These are phyloP conservation scores for Trichogramma dendrolimi DNA, from an alignment of 2,888 invertebrate species.

Conservation along the genomic window DNA sequence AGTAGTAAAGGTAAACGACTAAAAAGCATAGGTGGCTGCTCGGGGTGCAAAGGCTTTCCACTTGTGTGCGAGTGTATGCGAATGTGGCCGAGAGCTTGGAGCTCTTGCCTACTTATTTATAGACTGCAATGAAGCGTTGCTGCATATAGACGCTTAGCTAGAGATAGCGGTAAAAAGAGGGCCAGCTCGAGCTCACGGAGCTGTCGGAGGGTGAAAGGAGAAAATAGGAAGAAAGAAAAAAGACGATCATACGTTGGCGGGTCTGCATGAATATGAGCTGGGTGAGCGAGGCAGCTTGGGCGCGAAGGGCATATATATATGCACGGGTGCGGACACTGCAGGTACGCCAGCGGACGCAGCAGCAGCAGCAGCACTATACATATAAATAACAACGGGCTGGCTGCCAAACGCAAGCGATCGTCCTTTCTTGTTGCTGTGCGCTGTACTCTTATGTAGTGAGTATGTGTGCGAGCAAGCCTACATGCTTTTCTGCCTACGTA, in stretches of 20 bases:
- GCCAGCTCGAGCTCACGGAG: conserved; percentile 12
- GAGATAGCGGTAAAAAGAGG: conserved; percentile 25
- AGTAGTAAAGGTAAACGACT: not conserved
- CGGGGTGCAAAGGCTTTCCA: not conserved
- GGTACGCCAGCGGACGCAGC: no score
- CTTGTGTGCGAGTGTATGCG: no score
- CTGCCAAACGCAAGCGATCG: conserved; percentile 23
- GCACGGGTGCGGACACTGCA: no score
- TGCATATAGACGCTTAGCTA: conserved; percentile 28
- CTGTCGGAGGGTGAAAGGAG: conserved; percentile 10
- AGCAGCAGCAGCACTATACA: no score
- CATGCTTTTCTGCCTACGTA: no score
- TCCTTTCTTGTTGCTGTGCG: no score
- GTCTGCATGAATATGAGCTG: not conserved
- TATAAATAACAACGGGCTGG: conserved; percentile 15
- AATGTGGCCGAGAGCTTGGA: not conserved
- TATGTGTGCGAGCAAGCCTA: no score
- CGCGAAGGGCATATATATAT: conserved; percentile 12
- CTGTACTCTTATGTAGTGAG: no score
- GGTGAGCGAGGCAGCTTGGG: not conserved
- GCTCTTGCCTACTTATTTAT: conserved; percentile 31
- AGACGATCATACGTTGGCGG: conserved; percentile 13
- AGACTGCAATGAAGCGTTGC: conserved; percentile 30
- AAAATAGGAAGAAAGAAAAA: conserved; percentile 22
- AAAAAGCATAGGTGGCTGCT: conserved; percentile 3